phyloP scores from a whole-genome alignment of 2,113 vertebrate genomes.

The Caranx melampygus region DNA sequence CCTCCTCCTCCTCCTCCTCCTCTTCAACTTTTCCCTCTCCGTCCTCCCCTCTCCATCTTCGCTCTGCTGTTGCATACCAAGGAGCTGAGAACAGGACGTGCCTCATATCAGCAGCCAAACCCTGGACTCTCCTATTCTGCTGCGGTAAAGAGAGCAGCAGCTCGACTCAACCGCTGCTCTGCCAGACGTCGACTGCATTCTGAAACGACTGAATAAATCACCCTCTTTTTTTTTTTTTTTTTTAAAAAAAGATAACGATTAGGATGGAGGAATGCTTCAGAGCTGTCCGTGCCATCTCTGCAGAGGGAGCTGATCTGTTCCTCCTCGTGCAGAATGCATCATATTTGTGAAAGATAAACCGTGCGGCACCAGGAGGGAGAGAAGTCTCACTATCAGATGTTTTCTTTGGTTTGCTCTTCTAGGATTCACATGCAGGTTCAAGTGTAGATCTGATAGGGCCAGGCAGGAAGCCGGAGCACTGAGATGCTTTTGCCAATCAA shows the following conservation, averaged over 20 bases:
- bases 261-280: constrained; percentile 25
- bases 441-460: constrained; percentile 70
- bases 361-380: constrained; percentile 10
- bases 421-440: constrained; percentile 47
- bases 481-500: constrained; percentile 65
- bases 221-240: not conserved
- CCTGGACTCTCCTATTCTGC: constrained; percentile 28
- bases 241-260: constrained; percentile 51
- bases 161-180: constrained; percentile 7
- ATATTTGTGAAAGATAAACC: constrained; percentile 62
- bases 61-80: constrained; percentile 39
- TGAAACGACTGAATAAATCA: constrained; percentile 57
- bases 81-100: constrained; percentile 39
- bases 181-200: constrained; percentile 17
- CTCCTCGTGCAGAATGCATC: constrained; percentile 34
- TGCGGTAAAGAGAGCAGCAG: constrained; percentile 13
- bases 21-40: not conserved
- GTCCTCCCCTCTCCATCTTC: not conserved
- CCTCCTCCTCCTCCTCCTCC: not conserved
- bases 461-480: constrained; percentile 59
- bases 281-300: constrained; percentile 18
- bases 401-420: constrained; percentile 31
- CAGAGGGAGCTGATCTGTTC: constrained; percentile 16
- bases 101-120: constrained; percentile 51
- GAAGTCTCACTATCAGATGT: constrained; percentile 48